phyloP scores from a whole-genome alignment of 2,888 invertebrate genomes.

The Temnothorax rugatulus region DNA sequence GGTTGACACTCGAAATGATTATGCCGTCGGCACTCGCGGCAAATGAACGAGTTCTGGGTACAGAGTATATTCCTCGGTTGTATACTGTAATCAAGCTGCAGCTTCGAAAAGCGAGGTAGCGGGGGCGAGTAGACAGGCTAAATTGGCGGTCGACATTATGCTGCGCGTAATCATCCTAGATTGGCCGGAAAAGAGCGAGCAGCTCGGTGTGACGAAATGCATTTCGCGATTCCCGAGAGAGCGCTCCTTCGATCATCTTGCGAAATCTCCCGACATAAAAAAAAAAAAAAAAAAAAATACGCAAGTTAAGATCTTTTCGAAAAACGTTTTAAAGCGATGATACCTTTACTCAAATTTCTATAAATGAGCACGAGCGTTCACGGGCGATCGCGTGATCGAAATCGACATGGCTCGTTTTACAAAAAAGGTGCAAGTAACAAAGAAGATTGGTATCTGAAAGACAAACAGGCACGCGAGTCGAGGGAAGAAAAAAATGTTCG shows the following conservation, averaged over 20 bases:
- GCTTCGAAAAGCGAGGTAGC: slow-evolving; percentile 57
- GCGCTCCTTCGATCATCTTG: background rate
- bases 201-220: slow-evolving; percentile 64
- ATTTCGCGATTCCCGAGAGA: slow-evolving; percentile 63
- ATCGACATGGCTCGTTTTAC: slow-evolving; percentile 48
- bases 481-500: slow-evolving; percentile 47
- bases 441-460: slow-evolving; percentile 74
- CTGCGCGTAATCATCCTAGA: slow-evolving; percentile 70
- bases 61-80: slow-evolving; percentile 52
- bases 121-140: slow-evolving; percentile 31
- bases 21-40: slow-evolving; percentile 59
- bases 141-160: slow-evolving; percentile 58
- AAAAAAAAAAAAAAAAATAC: background rate
- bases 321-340: background rate
- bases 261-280: background rate
- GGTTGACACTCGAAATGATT: slow-evolving; percentile 58
- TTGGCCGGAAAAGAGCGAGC: slow-evolving; percentile 74
- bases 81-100: slow-evolving; percentile 64
- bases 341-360: slow-evolving; percentile 42
- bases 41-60: slow-evolving; percentile 56
- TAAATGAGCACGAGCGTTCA: slow-evolving; percentile 24
- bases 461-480: slow-evolving; percentile 67
- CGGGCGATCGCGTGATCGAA: slow-evolving; percentile 49
- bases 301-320: background rate
- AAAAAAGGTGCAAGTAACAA: slow-evolving; percentile 59